These are phyloP conservation scores for Microplitis deprimator DNA, from an alignment of 2,888 invertebrate genomes.

Conservation along the genomic window DNA sequence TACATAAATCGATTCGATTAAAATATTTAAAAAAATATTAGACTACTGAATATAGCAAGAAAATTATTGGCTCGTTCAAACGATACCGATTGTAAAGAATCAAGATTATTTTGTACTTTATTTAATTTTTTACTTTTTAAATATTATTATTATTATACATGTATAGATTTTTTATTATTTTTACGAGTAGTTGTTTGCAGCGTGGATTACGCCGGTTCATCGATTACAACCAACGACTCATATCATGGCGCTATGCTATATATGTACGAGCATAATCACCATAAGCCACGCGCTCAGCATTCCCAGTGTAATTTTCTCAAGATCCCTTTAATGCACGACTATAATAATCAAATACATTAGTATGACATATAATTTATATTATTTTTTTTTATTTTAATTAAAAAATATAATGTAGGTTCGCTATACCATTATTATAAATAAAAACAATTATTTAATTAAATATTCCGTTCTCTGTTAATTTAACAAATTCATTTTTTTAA, in stretches of 20 bases:
- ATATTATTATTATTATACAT: too few relatives aligned
- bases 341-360: too few relatives aligned
- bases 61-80: too few relatives aligned
- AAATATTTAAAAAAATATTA: too few relatives aligned
- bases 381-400: constrained; percentile 9
- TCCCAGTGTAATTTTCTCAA: constrained; percentile 12
- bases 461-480: too few relatives aligned
- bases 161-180: background rate
- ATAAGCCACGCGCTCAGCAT: constrained; percentile 22
- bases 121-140: background rate
- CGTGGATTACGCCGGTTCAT: constrained; percentile 25
- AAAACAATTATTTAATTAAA: too few relatives aligned
- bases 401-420: too few relatives aligned
- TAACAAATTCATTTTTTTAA: too few relatives aligned
- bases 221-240: constrained; percentile 21
- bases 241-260: background rate
- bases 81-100: too few relatives aligned
- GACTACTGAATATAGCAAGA: background rate
- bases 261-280: constrained; percentile 11
- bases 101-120: background rate
- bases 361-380: background rate
- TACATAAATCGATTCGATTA: too few relatives aligned
- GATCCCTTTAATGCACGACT: background rate
- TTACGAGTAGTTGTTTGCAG: constrained; percentile 11
- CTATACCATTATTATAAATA: too few relatives aligned